Evolutionary conservation across 2,888 invertebrate species (phyloP).

Genomic region (Orthosia incerta): DNA sequence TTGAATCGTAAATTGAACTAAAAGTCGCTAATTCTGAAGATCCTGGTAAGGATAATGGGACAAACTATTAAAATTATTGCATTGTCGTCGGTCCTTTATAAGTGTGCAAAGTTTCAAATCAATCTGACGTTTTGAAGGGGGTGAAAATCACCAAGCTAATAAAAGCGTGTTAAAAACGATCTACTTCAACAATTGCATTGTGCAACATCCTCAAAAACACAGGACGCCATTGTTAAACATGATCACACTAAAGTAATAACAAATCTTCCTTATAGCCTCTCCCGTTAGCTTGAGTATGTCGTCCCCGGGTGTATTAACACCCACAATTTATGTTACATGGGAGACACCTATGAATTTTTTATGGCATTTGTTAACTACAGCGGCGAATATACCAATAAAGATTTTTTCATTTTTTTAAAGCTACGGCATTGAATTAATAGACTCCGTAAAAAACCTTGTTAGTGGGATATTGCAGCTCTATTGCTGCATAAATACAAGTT

Average conservation of each 20-base stretch:
- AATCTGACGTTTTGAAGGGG: too few species aligned
- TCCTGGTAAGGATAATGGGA: too few species aligned
- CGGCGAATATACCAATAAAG: slow-evolving; percentile 73
- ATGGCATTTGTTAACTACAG: slow-evolving; percentile 77
- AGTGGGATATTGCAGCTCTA: slow-evolving; percentile 29
- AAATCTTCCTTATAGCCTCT: slow-evolving; percentile 54
- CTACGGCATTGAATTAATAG: slow-evolving; percentile 30
- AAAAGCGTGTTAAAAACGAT: too few species aligned
- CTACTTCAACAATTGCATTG: not conserved
- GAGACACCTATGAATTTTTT: slow-evolving; percentile 81
- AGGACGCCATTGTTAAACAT: slow-evolving; percentile 36
- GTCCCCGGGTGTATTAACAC: slow-evolving; percentile 78
- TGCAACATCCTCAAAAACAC: not conserved
- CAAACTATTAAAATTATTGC: too few species aligned
- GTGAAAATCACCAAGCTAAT: too few species aligned
- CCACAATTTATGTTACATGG: slow-evolving; percentile 80
- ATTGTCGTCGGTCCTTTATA: too few species aligned
- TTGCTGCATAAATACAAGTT: slow-evolving; percentile 20
- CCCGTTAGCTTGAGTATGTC: slow-evolving; percentile 62
- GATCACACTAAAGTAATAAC: slow-evolving; percentile 56
- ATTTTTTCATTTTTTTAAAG: slow-evolving; percentile 61
- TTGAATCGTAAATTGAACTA: too few species aligned
- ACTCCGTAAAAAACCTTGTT: slow-evolving; percentile 52
- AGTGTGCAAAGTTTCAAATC: too few species aligned
- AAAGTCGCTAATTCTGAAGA: too few species aligned